Conservation (phyloP, 2,888 invertebrate genomes). For the Agrochola lota region DNA sequence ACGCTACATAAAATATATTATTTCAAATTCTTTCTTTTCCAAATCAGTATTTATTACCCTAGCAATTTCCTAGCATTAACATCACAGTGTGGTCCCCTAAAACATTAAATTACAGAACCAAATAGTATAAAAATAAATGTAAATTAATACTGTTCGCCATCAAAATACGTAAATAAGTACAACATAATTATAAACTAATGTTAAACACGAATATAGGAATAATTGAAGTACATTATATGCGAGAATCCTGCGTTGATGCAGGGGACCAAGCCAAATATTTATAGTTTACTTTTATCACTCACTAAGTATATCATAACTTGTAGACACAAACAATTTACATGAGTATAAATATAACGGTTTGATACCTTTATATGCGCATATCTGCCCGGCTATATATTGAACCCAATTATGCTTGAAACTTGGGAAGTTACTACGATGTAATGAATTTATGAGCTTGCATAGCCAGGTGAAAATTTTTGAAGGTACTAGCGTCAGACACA, state of each 20-base stretch:
- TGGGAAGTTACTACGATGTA: neutral
- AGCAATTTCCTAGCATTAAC: conserved; percentile 74
- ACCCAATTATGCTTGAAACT: neutral
- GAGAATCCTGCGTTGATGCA: conserved; percentile 21
- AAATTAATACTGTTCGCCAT: conserved; percentile 67
- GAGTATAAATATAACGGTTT: conserved; percentile 2
- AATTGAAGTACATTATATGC: conserved; percentile 30
- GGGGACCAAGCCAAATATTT: conserved; percentile 29
- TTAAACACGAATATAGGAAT: conserved; percentile 30
- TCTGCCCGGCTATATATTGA: neutral
- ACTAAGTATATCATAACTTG: neutral
- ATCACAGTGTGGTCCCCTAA: conserved; percentile 77
- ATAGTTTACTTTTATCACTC: conserved; percentile 24
- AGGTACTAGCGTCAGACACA: neutral
- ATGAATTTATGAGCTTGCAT: neutral
- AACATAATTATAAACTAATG: conserved; percentile 29
- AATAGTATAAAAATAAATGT: conserved; percentile 46
- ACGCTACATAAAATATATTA: conserved; percentile 26
- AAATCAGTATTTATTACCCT: conserved; percentile 59
- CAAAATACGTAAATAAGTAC: conserved; percentile 37
- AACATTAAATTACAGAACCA: conserved; percentile 48
- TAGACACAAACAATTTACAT: conserved; percentile 1
- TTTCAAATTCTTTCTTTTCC: conserved; percentile 13
- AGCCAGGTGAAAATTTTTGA: neutral
- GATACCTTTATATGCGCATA: neutral